Base-by-base conservation (phyloP, 1,140 invertebrate species). In the Brachionus rotundiformis region DNA sequence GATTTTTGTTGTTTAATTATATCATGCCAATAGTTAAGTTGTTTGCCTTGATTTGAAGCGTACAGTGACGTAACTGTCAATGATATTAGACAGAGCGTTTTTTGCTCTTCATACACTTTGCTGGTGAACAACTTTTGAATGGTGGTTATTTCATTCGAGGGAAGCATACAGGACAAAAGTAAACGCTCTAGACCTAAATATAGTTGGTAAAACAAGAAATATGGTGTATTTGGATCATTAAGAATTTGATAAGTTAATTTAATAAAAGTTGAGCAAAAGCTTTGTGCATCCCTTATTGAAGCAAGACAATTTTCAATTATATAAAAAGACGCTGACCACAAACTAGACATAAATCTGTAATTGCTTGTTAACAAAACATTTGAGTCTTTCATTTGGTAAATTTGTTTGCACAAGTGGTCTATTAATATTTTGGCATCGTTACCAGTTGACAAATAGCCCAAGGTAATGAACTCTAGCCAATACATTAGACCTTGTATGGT, bases 401-500 rank as follows among this genome's bases (percentile, higher is more conserved):
- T 36, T 54, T 59, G 47, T 61, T 82, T 81, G 47, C 73, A 84
- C 82, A 82, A 83, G 79, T 84, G 83, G 65, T 83, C 83, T 25
- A 83, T 84, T 0, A 83, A 54, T 33, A 84, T 83, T 61, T 84
- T 83, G 29, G 81, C 80, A 19, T 83, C 83, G 11, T 82, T 83
- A 8, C 82, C 79, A 39, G 47, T 36, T 16, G 68, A 68, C 19
- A 79, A 36, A 73, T 79, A 41, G 59, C 80, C 29, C 68, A 84
- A 83, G 47, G 86, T 84, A 29, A 86, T 84, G 80, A 85, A 83
- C 83, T 92, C 90, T 91, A 94, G 87, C 59, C 95, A 86, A 86
- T 93, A 94, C 5, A 94, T 87, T n/a, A 92, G 86, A 1, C 93
- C 93, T 85, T 93, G 91, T 19, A 94, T 86, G 31, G 92, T 90